Evolutionary conservation across 1,140 invertebrate genomes (phyloP).

Genomic region (Bombus balteatus): DNA sequence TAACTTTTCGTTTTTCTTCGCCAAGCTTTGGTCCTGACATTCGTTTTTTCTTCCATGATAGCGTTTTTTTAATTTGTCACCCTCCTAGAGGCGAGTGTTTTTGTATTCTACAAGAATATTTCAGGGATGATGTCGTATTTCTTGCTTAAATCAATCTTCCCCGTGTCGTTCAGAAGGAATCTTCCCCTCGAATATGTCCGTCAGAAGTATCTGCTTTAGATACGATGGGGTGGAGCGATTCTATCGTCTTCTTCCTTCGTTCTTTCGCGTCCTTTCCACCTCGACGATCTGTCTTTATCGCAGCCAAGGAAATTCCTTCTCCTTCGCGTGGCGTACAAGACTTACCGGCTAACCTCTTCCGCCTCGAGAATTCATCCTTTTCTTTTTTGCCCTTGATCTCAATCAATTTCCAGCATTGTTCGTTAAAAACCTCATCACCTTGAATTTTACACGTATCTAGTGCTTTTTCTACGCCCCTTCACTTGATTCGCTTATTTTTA

Average conservation of each 20-base stretch:
- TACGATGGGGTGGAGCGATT: background rate
- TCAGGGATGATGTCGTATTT: background rate
- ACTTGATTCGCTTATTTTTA: background rate
- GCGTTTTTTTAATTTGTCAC: background rate
- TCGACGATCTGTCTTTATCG: slow-evolving; percentile 40
- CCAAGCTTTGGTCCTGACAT: too few species aligned
- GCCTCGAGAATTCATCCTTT: background rate
- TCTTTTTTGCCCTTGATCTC: background rate
- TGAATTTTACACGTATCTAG: background rate
- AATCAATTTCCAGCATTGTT: slow-evolving; percentile 19
- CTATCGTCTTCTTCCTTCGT: background rate
- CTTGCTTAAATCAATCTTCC: background rate
- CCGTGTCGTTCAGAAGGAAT: background rate
- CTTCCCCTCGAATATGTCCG: slow-evolving; percentile 9
- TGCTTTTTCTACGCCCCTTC: background rate
- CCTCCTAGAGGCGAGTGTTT: background rate
- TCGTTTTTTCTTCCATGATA: too few species aligned
- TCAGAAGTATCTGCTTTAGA: slow-evolving; percentile 20
- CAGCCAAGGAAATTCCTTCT: slow-evolving; percentile 7
- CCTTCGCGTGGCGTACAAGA: background rate
- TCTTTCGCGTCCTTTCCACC: slow-evolving; percentile 18
- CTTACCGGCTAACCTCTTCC: background rate
- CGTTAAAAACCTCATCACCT: background rate
- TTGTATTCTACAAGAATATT: background rate
- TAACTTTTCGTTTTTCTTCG: background rate